Evolutionary conservation across 2,113 vertebrate genomes (phyloP).

Genomic region (Nycticryphes semicollaris): DNA sequence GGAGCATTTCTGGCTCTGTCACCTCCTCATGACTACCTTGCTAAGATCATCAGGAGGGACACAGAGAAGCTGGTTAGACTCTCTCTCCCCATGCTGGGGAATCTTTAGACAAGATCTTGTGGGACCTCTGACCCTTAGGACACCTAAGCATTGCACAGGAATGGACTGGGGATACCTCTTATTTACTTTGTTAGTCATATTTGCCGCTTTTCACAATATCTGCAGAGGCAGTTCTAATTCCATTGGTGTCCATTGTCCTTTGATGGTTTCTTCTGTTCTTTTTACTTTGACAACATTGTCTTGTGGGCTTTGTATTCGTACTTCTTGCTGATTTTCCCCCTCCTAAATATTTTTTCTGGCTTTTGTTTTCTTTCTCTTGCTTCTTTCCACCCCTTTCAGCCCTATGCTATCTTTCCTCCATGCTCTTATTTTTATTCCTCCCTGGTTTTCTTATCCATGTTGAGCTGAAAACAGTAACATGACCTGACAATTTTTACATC

Average conservation of each 20-base stretch:
- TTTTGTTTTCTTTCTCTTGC: not conserved
- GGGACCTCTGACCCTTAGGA: not conserved
- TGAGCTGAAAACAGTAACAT: slow-evolving; percentile 64
- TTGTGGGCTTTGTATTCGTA: slow-evolving; percentile 44
- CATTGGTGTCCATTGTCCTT: not conserved
- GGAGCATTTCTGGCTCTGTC: not conserved
- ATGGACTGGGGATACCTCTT: not conserved
- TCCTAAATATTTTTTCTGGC: slow-evolving; percentile 31
- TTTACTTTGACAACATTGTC: slow-evolving; percentile 23
- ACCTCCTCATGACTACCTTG: not conserved
- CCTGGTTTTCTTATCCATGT: slow-evolving; percentile 34
- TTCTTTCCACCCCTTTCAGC: not conserved
- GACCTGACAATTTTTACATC: slow-evolving; percentile 52
- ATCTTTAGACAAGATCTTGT: not conserved
- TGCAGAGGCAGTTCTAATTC: not conserved
- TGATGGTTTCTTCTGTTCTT: slow-evolving; percentile 30
- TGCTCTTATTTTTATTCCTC: slow-evolving; percentile 57
- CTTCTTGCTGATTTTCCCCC: not conserved
- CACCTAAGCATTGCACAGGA: not conserved
- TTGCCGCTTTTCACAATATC: not conserved
- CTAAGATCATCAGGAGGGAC: not conserved
- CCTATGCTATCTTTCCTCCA: not conserved
- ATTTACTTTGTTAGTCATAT: not conserved
- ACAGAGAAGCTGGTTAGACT: not conserved
- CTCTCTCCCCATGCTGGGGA: not conserved